Percentiles rank a stretch among this genome's conserved stretches.
Evolutionary conservation across 2,113 vertebrate species (phyloP).

Genomic region (Emydocephalus ijimae): DNA sequence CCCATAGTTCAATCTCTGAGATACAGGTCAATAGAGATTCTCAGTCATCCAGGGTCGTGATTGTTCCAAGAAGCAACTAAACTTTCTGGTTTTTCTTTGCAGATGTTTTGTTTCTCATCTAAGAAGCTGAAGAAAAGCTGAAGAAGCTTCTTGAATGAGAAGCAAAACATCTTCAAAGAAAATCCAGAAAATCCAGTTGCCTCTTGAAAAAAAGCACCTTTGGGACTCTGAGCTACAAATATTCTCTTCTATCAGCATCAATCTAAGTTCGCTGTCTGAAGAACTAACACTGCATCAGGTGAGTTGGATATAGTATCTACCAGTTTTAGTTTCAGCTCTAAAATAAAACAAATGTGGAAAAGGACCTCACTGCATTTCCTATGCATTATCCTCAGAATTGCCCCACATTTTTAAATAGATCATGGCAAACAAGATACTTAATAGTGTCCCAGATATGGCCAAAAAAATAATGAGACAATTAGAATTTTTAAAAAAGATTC

Average conservation of each 20-base stretch:
- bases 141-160: too few species aligned
- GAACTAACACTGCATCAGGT: background rate
- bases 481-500: too few species aligned
- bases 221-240: background rate
- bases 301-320: background rate
- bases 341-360: background rate
- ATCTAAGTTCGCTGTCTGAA: background rate
- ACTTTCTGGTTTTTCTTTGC: too few species aligned
- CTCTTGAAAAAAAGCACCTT: too few species aligned
- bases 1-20: background rate
- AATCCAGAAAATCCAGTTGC: too few species aligned
- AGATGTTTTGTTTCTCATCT: too few species aligned
- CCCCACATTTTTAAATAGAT: background rate
- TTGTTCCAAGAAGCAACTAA: too few species aligned
- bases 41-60: too few species aligned
- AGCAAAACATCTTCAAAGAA: too few species aligned
- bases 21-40: too few species aligned
- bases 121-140: too few species aligned
- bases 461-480: background rate
- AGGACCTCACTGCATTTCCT: background rate
- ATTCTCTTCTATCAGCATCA: background rate
- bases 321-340: conserved; percentile 10
- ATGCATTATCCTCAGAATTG: background rate
- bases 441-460: background rate
- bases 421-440: background rate